Evolutionary conservation across 2,888 invertebrate genomes (phyloP).

Genomic region (Leucania comma): DNA sequence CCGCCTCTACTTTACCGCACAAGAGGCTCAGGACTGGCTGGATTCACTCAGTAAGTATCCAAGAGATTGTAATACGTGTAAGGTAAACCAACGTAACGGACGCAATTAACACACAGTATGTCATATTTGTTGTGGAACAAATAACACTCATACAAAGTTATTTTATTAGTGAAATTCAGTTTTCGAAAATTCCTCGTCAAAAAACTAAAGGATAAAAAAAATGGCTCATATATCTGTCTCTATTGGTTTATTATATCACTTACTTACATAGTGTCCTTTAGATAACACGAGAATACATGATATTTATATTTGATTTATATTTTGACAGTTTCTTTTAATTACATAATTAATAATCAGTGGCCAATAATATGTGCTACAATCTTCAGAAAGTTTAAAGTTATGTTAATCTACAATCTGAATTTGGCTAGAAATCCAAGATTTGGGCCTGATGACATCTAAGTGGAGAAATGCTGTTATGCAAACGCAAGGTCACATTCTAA

Average conservation of each 20-base stretch:
- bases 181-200: not conserved
- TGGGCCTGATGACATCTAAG: not conserved
- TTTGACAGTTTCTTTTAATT: not conserved
- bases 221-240: not conserved
- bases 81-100: not conserved
- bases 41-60: constrained; percentile 91
- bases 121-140: not conserved
- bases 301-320: not conserved
- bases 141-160: not conserved
- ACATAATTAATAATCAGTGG: not conserved
- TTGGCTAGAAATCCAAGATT: not conserved
- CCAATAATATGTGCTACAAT: not conserved
- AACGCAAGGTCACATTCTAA: not conserved
- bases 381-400: not conserved
- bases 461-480: not conserved
- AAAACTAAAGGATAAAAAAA: not conserved
- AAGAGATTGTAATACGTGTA: not conserved
- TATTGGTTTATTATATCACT: not conserved
- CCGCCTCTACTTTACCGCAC: constrained; percentile 95
- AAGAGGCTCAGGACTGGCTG: constrained; percentile 95
- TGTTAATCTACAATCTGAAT: not conserved
- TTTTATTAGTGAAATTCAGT: not conserved
- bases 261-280: not conserved
- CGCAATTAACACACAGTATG: no score
- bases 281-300: not conserved